Percentiles rank a stretch among this genome's conserved stretches.
Conservation (phyloP, 2,113 vertebrate genomes). For the Peromyscus polionotus region DNA sequence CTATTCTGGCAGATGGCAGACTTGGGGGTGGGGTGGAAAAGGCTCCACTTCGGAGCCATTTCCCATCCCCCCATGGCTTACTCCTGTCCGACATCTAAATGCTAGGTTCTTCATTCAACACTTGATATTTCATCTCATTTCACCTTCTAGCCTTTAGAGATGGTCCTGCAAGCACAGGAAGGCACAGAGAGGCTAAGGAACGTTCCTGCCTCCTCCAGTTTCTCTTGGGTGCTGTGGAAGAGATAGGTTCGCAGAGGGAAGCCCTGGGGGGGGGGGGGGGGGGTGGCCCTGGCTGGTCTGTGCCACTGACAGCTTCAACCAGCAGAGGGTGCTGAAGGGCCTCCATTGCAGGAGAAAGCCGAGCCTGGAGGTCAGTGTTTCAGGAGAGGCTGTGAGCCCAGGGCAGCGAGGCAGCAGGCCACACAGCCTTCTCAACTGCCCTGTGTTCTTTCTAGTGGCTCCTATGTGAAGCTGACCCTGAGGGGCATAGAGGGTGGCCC, state of each 20-base stretch:
- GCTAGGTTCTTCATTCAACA: not conserved
- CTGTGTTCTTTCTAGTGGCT: not conserved
- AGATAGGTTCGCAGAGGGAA: not conserved
- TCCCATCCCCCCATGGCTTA: not conserved
- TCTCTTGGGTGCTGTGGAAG: not conserved
- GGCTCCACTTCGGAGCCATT: not conserved
- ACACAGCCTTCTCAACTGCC: not conserved
- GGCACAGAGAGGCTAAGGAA: too few relatives aligned
- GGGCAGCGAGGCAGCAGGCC: too few relatives aligned
- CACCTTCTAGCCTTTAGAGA: not conserved
- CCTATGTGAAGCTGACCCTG: not conserved
- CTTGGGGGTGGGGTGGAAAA: not conserved
- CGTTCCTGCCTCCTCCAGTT: too few relatives aligned
- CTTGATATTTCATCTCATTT: too few relatives aligned
- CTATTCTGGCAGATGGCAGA: not conserved
- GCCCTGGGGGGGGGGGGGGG: too few relatives aligned
- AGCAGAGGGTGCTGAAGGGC: conserved; percentile 14
- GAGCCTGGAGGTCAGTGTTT: not conserved
- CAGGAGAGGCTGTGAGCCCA: not conserved
- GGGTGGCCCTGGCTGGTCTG: too few relatives aligned
- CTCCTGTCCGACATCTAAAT: rapidly evolving
- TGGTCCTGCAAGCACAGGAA: not conserved
- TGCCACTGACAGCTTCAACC: not conserved
- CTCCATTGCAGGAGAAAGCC: rapidly evolving
- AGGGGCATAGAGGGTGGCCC: not conserved